A percentile compares a stretch with the other conserved stretches of the same genome.
Evolutionary conservation across 1,140 invertebrate genomes (phyloP).

Genomic region (Bombus sibiricus): DNA sequence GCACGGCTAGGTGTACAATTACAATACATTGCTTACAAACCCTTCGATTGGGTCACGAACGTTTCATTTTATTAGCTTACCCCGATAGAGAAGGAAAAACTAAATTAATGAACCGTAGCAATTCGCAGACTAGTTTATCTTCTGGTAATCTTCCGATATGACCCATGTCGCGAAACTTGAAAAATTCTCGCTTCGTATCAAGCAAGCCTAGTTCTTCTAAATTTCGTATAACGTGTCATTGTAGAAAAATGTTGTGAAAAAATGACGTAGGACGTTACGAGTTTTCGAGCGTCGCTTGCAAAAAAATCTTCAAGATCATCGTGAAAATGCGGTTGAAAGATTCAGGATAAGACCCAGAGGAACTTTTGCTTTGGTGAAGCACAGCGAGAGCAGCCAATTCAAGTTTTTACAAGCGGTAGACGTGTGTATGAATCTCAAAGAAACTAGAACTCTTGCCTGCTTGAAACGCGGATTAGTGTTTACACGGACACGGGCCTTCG

Average conservation of each 20-base stretch:
- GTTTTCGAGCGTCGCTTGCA: too few species aligned
- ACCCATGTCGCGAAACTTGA: neutral
- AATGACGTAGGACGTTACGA: too few species aligned
- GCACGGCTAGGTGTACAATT: neutral
- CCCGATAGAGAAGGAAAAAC: neutral
- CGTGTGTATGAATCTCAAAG: neutral
- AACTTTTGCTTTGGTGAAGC: neutral
- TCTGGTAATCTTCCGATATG: neutral
- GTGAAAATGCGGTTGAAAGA: neutral
- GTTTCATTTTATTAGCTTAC: conserved; percentile 22
- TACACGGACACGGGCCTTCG: neutral
- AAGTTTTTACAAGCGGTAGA: neutral
- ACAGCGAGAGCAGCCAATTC: neutral
- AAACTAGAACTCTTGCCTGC: neutral
- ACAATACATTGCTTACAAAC: neutral
- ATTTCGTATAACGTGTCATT: too few species aligned
- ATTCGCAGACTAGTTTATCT: neutral
- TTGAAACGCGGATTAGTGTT: conserved; percentile 4
- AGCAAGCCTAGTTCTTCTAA: too few species aligned
- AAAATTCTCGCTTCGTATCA: neutral
- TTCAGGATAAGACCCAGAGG: neutral
- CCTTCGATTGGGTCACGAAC: neutral
- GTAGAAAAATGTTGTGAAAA: too few species aligned
- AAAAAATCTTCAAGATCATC: neutral
- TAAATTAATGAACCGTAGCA: neutral